Evolutionary conservation across 37 sponge, comb jelly and placozoan genomes (phyloP).

Genomic region (Aplysina aerophoba): DNA sequence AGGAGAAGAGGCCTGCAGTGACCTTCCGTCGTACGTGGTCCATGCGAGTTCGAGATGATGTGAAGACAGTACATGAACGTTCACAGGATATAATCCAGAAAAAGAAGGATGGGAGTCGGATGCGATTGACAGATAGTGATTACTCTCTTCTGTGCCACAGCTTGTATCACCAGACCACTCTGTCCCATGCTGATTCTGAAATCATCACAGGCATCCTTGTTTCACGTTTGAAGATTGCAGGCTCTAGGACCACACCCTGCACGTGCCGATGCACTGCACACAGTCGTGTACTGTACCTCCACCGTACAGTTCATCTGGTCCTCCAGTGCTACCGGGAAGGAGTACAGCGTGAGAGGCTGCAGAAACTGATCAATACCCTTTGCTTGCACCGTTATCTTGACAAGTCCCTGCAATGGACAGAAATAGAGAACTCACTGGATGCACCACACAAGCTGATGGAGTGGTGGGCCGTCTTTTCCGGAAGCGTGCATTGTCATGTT

Average conservation of each 20-base stretch:
- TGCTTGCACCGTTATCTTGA: not conserved
- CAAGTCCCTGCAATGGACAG: not conserved
- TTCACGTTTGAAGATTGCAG: not conserved
- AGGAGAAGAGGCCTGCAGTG: no score
- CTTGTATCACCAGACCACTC: not conserved
- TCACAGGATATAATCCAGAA: slow-evolving; percentile 8
- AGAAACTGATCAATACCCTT: not conserved
- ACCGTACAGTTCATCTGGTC: not conserved
- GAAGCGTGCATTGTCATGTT: not conserved
- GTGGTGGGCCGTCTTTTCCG: slow-evolving; percentile 11
- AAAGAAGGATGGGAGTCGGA: not conserved
- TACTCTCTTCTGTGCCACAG: slow-evolving; percentile 3
- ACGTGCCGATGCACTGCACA: not conserved
- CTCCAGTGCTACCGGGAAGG: slow-evolving; percentile 9
- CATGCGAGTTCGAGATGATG: slow-evolving; percentile 4
- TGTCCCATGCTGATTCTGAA: not conserved
- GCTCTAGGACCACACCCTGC: slow-evolving; percentile 1
- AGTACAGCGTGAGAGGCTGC: not conserved
- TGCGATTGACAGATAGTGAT: slow-evolving; percentile 22
- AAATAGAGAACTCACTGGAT: not conserved
- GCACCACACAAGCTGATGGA: not conserved
- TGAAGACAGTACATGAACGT: slow-evolving; percentile 1
- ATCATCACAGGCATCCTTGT: not conserved
- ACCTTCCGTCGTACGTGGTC: slow-evolving; percentile 9
- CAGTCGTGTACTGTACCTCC: not conserved